Base-by-base conservation (phyloP, 2,888 invertebrate genomes). In the Drosophila prostipennis region DNA sequence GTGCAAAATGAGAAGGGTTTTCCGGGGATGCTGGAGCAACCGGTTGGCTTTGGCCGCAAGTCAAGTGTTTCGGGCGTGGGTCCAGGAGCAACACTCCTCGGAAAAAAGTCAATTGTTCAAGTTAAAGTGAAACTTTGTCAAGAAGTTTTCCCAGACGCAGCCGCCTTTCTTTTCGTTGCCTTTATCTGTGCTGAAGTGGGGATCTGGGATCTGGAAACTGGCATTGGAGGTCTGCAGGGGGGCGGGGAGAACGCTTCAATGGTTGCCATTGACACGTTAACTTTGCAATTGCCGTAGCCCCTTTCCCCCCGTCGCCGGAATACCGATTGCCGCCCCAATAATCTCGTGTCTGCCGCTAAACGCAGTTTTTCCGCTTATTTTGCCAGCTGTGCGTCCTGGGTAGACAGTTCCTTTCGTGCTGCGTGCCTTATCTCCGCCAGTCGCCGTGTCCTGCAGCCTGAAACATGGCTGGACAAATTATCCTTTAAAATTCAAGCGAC, bases 211-310 rank as follows among this genome's bases (percentile, higher is more conserved):
- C 13, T 69, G 74, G 72, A 73, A 74, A 48, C 29, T 29, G 29
- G 29, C 29, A 34, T 11, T 48, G 39, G 53, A 13, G 26, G 43
- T 29, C 19, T 36, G 37, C 1, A 39, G 48, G 48, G 19, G 26
- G 26, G 32, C 29, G n/a, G 34, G 39, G 37, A 54, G 49, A 59
- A 65, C 67, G 80, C 83, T 72, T 72, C 70, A 89, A 89, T 64
- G 64, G 64, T 84, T 84, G 84, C 89, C 89, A 84, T 84, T 89
- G 84, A 84, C 84, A 84, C 89, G 84, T 89, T 89, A 89, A 84
- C 85, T 89, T 76, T 73, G 77, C 87, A 86, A 86, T 88, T 86
- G 82, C 76, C 70, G 74, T 76, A 29, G 48, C 79, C 68, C 75
- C 71, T 7, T 2, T 1, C 3, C 37, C 4, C 37, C 37, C n/a